phyloP scores from a whole-genome alignment of 92 coral and sea anemone species.

The Meandrina meandrites region DNA sequence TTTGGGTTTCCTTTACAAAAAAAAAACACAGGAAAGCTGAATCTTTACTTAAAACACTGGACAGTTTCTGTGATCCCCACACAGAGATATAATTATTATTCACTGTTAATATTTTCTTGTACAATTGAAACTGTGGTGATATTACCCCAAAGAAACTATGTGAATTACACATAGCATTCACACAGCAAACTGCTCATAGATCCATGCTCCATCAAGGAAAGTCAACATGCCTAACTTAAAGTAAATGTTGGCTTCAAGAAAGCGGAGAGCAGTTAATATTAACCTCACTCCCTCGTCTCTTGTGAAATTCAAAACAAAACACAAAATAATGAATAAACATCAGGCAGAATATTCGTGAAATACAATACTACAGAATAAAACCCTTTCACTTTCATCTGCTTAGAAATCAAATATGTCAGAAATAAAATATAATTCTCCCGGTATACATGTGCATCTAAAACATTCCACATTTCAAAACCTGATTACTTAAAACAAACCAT shows the following conservation, averaged over 20 bases:
- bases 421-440: background rate
- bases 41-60: background rate
- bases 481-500: background rate
- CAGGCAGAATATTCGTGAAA: slow-evolving; percentile 2
- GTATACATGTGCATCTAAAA: background rate
- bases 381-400: slow-evolving; percentile 24
- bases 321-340: slow-evolving; percentile 11
- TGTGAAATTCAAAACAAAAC: slow-evolving; percentile 27
- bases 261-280: background rate
- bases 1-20: background rate
- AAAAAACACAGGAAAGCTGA: background rate
- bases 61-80: background rate
- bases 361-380: background rate
- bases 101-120: background rate
- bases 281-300: background rate
- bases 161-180: background rate
- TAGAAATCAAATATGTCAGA: background rate
- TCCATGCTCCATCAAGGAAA: background rate
- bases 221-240: background rate
- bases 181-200: background rate
- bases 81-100: background rate
- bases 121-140: slow-evolving; percentile 7
- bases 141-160: background rate
- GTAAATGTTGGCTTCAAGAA: background rate
- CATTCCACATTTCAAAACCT: slow-evolving; percentile 1